Base-by-base conservation (phyloP, 2,797 vertebrate genomes). In the Vireo griseus region DNA sequence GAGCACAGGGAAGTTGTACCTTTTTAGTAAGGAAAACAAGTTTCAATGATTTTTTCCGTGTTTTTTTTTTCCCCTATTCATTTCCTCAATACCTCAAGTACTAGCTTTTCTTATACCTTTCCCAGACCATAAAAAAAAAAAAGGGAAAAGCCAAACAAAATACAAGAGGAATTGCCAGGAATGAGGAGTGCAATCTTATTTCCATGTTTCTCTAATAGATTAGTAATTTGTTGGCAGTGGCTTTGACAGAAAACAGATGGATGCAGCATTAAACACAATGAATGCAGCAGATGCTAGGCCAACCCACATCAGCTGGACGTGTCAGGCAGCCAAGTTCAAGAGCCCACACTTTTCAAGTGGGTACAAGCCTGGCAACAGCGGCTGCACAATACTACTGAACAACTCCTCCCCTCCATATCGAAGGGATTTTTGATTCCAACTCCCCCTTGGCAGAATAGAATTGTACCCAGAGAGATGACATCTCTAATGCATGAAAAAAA, bases 211-310 rank as follows among this genome's bases (percentile, higher is more conserved):
- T 97, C 97, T 99, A 98, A 99, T 98, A 98, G 98, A 98, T 98
- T 97, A 98, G 98, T 98, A 98, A 98, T 99, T 98, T 98, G 98
- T 97, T 98, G 98, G 98, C 97, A 97, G 94, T 82, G 76, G 92
- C 96, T 94, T 81, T 97, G 98, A 99, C 98, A 98, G 97, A 96
- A 98, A 99, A 97, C 99, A 99, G 99, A 99, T 99, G 98, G 99
- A 98, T 97, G 97, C 97, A 97, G 98, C 98, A 98, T 98, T 98
- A 98, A 98, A 98, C 98, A 98, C 98, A 98, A 99, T 98, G 98
- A 98, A 98, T 97, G 97, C 97, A 98, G 98, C 99, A 99, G 98
- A 98, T 99, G 98, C 98, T 95, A 97, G 98, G 98, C 98, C 97
- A 97, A 97, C 98, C 98, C 96, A 97, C 97, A 97, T 98, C 96